Conservation (phyloP, 1,140 invertebrate species). For the Octopus sinensis region DNA sequence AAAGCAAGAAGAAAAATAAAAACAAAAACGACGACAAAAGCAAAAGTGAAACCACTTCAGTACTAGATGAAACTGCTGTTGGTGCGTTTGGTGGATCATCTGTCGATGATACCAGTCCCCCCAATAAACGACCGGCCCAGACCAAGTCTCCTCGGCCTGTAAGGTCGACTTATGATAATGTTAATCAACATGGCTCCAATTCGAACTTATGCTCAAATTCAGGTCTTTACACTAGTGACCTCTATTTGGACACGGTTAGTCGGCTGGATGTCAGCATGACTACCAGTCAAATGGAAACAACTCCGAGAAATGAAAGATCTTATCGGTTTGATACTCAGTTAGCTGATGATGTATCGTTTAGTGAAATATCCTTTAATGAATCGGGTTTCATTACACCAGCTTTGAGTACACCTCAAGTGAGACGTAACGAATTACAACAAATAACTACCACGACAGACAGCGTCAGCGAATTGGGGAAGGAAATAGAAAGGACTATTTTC, state of each 20-base stretch:
- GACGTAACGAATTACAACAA: not conserved
- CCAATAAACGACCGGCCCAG: not conserved
- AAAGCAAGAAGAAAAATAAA: not conserved
- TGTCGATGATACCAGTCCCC: not conserved
- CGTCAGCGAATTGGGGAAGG: not conserved
- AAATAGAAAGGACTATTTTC: conserved; percentile 11
- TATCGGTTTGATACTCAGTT: not conserved
- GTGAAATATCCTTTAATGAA: not conserved
- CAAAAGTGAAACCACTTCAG: not conserved
- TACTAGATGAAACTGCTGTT: not conserved
- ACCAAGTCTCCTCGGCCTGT: not conserved
- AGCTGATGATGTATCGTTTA: not conserved
- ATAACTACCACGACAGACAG: not conserved
- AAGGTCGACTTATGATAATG: not conserved
- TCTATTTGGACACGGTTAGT: not conserved
- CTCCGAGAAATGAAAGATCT: not conserved
- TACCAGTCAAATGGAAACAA: not conserved
- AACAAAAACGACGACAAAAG: not conserved
- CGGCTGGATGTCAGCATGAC: not conserved
- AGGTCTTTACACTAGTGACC: not conserved
- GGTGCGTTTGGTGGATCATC: not conserved
- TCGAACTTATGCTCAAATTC: not conserved
- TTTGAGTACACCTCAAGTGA: not conserved
- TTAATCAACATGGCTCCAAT: not conserved
- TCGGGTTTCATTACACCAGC: conserved; percentile 5